A percentile compares a stretch with the other conserved stretches of the same genome.
Conservation (phyloP, 1,140 invertebrate species). For the Mercenaria mercenaria region DNA sequence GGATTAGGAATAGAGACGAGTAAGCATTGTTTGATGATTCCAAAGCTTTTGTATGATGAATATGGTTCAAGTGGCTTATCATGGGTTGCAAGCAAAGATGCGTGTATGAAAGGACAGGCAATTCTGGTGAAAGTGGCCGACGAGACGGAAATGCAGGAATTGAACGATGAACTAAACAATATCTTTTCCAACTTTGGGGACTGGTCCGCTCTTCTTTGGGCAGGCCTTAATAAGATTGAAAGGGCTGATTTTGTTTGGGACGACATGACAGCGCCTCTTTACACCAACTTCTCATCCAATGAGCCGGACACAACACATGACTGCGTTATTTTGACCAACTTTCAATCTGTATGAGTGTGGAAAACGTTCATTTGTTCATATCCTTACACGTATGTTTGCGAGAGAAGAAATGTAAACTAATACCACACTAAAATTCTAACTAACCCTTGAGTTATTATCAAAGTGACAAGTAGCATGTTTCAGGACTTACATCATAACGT, state of each 20-base stretch:
- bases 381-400: neutral
- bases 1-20: neutral
- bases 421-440: neutral
- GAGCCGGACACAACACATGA: neutral
- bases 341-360: neutral
- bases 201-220: neutral
- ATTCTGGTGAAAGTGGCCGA: neutral
- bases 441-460: too few relatives aligned
- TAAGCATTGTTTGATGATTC: neutral
- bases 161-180: neutral
- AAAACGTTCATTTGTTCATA: neutral
- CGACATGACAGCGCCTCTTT: neutral
- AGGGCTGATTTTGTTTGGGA: neutral
- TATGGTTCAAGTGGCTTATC: neutral
- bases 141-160: neutral
- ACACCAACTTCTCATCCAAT: neutral
- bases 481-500: too few relatives aligned
- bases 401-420: neutral
- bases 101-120: neutral
- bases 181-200: neutral
- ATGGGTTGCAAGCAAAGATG: neutral
- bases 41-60: too few relatives aligned
- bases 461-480: too few relatives aligned
- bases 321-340: neutral
- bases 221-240: neutral